phyloP scores from a whole-genome alignment of 64 coral and sea anemone genomes.

The Catalaphyllia jardinei region DNA sequence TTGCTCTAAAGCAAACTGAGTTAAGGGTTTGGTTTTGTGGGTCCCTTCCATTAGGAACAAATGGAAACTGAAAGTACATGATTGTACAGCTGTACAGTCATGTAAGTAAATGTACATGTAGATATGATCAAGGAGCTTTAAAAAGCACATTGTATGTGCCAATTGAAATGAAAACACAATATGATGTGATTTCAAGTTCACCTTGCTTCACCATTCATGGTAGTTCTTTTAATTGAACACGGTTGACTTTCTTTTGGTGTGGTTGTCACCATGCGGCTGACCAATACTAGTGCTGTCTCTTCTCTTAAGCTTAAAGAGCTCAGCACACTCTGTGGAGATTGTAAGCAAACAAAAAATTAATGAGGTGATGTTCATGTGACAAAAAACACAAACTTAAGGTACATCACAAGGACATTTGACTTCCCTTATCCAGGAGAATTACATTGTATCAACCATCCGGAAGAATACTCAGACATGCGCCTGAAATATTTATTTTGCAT shows the following conservation, averaged over 20 bases:
- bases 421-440: too few relatives aligned
- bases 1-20: too few relatives aligned
- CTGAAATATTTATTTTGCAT: too few relatives aligned
- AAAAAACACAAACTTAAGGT: background rate
- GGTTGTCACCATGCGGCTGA: constrained; percentile 59
- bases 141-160: background rate
- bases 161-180: background rate
- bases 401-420: too few relatives aligned
- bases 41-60: too few relatives aligned
- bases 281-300: constrained; percentile 75
- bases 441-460: too few relatives aligned
- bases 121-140: too few relatives aligned
- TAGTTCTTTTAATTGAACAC: constrained; percentile 60
- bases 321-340: constrained; percentile 72
- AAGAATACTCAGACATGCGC: too few relatives aligned
- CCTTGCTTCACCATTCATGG: constrained; percentile 55
- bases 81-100: too few relatives aligned
- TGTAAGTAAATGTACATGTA: too few relatives aligned
- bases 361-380: background rate
- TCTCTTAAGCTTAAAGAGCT: constrained; percentile 82
- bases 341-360: background rate
- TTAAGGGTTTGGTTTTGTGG: too few relatives aligned
- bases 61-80: too few relatives aligned
- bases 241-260: constrained; percentile 75
- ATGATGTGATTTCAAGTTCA: background rate